Percentiles rank a stretch among this genome's conserved stretches.
phyloP scores from a whole-genome alignment of 2,797 vertebrate genomes.

The Rhincodon typus region DNA sequence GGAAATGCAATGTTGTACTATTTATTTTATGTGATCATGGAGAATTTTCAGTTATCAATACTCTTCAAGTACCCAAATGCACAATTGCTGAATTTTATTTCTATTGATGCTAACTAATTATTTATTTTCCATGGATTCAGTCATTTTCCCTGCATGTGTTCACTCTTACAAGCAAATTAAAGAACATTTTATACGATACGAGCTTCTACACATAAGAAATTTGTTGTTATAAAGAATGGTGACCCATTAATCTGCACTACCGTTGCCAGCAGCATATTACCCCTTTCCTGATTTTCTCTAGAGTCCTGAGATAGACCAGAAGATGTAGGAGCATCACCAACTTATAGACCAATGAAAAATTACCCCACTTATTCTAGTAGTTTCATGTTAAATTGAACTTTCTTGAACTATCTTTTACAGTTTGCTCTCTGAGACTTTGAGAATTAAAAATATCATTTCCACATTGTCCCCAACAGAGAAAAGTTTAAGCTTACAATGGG shows the following conservation, averaged over 20 bases:
- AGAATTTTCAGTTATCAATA: neutral
- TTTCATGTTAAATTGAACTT: no score
- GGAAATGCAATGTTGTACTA: constrained; percentile 1
- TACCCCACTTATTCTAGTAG: neutral
- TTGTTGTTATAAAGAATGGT: neutral
- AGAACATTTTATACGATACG: neutral
- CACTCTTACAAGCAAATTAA: neutral
- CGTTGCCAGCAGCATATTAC: neutral
- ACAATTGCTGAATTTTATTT: neutral
- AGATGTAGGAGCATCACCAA: neutral
- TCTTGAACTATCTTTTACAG: no score
- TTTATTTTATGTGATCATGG: neutral
- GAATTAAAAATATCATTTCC: neutral
- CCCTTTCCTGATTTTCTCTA: neutral
- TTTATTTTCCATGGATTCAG: neutral
- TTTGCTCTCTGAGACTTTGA: neutral
- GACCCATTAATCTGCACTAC: neutral
- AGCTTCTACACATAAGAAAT: neutral
- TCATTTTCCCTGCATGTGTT: neutral
- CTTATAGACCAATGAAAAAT: neutral
- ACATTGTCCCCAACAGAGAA: neutral
- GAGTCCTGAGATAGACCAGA: neutral
- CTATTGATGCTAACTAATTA: neutral
- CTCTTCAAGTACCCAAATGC: neutral
- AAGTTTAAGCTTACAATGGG: neutral